phyloP scores from a whole-genome alignment of 2,113 vertebrate genomes.

The Phyllostomus hastatus region DNA sequence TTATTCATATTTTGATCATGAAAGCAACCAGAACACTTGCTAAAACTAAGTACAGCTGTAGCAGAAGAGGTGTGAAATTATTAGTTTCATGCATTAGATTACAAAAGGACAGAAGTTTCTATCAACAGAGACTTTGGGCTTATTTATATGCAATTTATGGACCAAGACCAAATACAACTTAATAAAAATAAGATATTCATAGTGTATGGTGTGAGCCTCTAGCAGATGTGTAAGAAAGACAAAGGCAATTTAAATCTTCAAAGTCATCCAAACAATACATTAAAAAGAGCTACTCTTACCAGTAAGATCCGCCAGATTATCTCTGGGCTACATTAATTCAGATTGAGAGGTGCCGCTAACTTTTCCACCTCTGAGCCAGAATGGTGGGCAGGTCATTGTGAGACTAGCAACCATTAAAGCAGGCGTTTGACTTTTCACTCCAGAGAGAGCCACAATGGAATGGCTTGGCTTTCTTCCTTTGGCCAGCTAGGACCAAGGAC shows the following conservation, averaged over 20 bases:
- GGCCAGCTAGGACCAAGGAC: neutral
- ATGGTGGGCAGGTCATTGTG: neutral
- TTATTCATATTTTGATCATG: conserved; percentile 40
- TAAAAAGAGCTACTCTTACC: conserved; percentile 59
- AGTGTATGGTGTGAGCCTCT: neutral
- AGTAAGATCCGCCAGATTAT: conserved; percentile 25
- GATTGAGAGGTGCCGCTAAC: neutral
- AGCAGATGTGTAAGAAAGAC: conserved; percentile 1
- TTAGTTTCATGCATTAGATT: neutral
- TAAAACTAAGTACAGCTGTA: neutral
- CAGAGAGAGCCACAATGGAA: neutral
- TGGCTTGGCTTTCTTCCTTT: neutral
- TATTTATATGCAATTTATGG: conserved; percentile 11
- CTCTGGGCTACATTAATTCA: conserved; percentile 26
- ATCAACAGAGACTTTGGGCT: neutral
- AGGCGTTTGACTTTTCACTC: conserved; percentile 24
- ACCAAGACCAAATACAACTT: conserved; percentile 43
- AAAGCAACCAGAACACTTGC: conserved; percentile 2
- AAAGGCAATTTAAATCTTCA: conserved; percentile 33
- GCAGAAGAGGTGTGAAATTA: neutral
- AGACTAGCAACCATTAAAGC: neutral
- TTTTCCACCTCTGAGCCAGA: neutral
- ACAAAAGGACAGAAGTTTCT: conserved; percentile 23
- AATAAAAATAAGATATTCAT: conserved; percentile 23
- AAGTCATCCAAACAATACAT: conserved; percentile 27